phyloP scores from a whole-genome alignment of 2,113 vertebrate genomes.

The Dolichotis patagonum region DNA sequence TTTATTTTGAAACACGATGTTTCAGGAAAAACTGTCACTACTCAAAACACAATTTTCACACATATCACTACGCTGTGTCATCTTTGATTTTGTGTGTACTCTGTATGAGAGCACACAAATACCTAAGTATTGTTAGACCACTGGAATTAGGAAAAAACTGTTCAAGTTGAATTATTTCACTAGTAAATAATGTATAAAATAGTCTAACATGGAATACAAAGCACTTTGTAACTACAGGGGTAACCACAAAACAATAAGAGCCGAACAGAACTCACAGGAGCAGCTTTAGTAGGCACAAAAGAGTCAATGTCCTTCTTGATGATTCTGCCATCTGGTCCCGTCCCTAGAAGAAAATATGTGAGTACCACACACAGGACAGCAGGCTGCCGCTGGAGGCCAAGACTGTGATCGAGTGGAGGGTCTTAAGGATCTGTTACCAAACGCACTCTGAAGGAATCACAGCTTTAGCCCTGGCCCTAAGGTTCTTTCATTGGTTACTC shows the following conservation, averaged over 20 bases:
- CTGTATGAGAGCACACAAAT: not conserved
- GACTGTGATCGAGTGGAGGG: not conserved
- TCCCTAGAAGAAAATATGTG: slow-evolving; percentile 85
- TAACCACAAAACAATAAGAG: not conserved
- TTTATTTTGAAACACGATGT: not conserved
- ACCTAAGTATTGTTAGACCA: not conserved
- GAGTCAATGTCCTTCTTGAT: slow-evolving; percentile 96
- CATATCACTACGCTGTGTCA: not conserved
- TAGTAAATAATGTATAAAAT: not conserved
- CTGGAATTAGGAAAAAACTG: not conserved
- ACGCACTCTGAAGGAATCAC: not conserved
- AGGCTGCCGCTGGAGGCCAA: not conserved
- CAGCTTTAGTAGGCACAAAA: slow-evolving; percentile 93
- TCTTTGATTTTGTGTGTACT: not conserved
- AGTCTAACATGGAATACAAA: not conserved
- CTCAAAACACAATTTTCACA: not conserved
- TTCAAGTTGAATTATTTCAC: slow-evolving; percentile 8
- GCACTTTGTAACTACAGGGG: not conserved
- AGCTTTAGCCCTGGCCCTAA: not conserved
- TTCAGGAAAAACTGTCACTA: slow-evolving; percentile 9
- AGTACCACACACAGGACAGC: not conserved
- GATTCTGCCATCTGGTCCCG: slow-evolving; percentile 96
- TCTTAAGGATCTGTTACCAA: not conserved
- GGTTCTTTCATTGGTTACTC: not conserved
- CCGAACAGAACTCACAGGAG: slow-evolving; percentile 89